phyloP scores from a whole-genome alignment of 2,888 invertebrate genomes.

The Byasa hedistus region DNA sequence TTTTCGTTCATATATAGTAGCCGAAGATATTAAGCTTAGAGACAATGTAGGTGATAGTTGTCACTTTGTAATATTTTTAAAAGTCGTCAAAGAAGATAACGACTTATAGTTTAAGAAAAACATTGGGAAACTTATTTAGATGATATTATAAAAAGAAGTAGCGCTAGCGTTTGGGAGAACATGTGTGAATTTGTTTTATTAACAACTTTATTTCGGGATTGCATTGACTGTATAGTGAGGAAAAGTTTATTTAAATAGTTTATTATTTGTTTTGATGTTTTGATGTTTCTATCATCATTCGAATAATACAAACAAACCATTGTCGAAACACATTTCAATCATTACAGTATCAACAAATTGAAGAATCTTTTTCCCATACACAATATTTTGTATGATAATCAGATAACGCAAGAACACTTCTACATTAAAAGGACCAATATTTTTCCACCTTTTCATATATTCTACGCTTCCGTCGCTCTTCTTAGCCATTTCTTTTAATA shows the following conservation, averaged over 20 bases:
- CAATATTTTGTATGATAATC: neutral
- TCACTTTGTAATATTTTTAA: conserved; percentile 43
- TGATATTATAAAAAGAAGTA: conserved; percentile 12
- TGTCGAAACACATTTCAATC: conserved; percentile 15
- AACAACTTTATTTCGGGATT: neutral
- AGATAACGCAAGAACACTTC: neutral
- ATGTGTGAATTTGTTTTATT: conserved; percentile 19
- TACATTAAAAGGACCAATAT: conserved; percentile 1
- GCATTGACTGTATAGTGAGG: neutral
- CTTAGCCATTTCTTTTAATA: conserved; percentile 15
- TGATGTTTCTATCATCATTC: conserved; percentile 28
- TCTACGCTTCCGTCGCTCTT: conserved; percentile 61
- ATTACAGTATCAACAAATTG: conserved; percentile 4
- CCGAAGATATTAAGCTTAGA: conserved; percentile 59
- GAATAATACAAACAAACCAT: conserved; percentile 21
- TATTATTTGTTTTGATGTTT: no score
- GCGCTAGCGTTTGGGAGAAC: conserved; percentile 25
- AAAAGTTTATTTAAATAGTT: conserved; percentile 5
- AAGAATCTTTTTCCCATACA: neutral
- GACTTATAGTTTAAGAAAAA: conserved; percentile 26
- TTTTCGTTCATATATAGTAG: conserved; percentile 71
- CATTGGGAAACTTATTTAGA: conserved; percentile 10
- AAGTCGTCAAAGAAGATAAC: conserved; percentile 39
- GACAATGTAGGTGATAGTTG: conserved; percentile 60
- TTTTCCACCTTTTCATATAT: conserved; percentile 56